Conservation (phyloP, 1,140 invertebrate genomes). For the Araneus ventricosus region DNA sequence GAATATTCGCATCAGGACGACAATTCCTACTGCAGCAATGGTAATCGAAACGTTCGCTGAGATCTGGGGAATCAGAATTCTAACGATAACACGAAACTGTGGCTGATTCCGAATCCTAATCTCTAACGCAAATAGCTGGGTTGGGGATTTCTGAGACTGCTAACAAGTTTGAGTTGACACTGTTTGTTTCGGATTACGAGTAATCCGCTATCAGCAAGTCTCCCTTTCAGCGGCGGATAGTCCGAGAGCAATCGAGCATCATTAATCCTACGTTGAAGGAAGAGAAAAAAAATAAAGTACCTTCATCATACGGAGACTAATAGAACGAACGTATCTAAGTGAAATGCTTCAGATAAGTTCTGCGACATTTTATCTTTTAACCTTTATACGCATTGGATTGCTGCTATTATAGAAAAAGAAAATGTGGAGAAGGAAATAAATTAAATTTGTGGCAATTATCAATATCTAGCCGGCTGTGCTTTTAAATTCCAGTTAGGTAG, state of each 20-base stretch:
- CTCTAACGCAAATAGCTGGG: conserved; percentile 35
- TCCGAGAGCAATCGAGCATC: neutral
- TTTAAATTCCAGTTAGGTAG: no score
- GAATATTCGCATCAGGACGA: neutral
- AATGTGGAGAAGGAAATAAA: no score
- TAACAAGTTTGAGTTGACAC: conserved; percentile 51
- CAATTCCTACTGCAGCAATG: neutral
- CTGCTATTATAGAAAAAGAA: neutral
- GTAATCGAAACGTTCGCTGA: neutral
- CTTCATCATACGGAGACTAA: neutral
- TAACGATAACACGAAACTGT: conserved; percentile 29
- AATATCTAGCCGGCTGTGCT: no score
- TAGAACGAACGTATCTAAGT: no score
- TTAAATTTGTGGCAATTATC: no score
- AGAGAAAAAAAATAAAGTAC: neutral
- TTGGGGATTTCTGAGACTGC: conserved; percentile 22
- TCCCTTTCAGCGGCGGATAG: neutral
- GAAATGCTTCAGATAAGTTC: neutral
- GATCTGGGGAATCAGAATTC: conserved; percentile 29
- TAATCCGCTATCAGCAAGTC: conserved; percentile 48
- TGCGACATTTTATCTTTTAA: neutral
- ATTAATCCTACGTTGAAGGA: neutral
- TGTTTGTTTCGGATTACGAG: conserved; percentile 53
- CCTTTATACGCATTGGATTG: neutral
- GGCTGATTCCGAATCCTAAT: conserved; percentile 39